phyloP scores from a whole-genome alignment of 2,888 invertebrate genomes.

The Philhelius pedissequus region DNA sequence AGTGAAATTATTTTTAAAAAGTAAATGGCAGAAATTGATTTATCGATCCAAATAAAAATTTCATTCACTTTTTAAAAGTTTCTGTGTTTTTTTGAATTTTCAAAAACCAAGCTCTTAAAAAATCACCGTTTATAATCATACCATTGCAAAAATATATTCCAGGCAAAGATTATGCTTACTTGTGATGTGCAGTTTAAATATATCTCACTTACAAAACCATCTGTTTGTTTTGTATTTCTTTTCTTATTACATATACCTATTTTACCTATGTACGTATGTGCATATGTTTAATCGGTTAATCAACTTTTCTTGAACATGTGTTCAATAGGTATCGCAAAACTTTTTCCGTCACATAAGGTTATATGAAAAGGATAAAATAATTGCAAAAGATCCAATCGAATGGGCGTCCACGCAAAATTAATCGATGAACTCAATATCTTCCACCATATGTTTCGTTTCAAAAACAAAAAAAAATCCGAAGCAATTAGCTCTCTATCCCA shows the following conservation, averaged over 20 bases:
- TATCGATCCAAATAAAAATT: no score
- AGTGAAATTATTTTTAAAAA: no score
- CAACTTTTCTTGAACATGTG: no score
- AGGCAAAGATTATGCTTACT: no score
- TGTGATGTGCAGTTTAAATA: no score
- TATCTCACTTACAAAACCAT: no score
- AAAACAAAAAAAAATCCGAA: background rate
- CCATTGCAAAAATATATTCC: no score
- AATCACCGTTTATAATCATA: no score
- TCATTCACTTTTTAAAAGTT: no score
- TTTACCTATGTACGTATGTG: background rate
- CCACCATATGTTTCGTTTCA: constrained; percentile 37
- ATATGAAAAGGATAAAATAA: constrained; percentile 29
- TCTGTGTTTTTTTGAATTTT: no score
- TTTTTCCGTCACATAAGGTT: background rate
- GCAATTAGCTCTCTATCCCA: background rate
- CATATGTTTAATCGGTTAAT: background rate
- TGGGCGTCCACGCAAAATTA: constrained; percentile 39
- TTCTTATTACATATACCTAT: background rate
- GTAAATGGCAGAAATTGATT: no score
- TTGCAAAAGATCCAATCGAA: constrained; percentile 35
- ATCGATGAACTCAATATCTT: constrained; percentile 45
- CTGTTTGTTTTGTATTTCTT: background rate
- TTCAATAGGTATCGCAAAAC: background rate
- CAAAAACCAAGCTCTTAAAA: no score